A percentile compares a stretch with the other conserved stretches of the same genome.
phyloP scores from a whole-genome alignment of 2,888 invertebrate genomes.

The Sympetrum striolatum region DNA sequence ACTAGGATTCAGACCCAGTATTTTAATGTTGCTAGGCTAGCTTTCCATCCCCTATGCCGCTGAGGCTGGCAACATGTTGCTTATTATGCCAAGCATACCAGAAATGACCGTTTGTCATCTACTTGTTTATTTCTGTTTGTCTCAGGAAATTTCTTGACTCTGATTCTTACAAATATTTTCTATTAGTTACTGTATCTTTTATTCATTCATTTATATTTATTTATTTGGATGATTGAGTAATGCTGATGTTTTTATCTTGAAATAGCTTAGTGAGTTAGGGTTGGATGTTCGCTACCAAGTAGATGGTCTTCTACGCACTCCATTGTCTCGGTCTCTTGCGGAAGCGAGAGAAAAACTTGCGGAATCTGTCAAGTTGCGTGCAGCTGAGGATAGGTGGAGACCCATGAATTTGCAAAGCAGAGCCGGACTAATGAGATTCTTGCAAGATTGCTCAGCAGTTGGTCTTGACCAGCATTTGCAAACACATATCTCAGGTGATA shows the following conservation, averaged over 20 bases:
- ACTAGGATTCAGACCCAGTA: no score
- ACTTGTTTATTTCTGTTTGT: no score
- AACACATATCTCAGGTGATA: constrained; percentile 26
- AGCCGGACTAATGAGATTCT: constrained; percentile 71
- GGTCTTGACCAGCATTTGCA: constrained; percentile 47
- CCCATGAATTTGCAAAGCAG: constrained; percentile 81
- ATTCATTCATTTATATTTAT: no score
- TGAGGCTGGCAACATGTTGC: no score
- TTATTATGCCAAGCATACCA: no score
- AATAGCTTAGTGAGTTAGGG: constrained; percentile 69
- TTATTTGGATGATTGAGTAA: constrained; percentile 64
- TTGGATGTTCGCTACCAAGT: constrained; percentile 92
- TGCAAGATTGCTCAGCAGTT: constrained; percentile 71
- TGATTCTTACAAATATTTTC: no score
- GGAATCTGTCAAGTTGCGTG: constrained; percentile 79
- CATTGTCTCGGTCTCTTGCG: constrained; percentile 76
- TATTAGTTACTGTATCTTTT: no score
- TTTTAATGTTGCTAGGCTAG: no score
- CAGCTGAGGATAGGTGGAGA: constrained; percentile 85
- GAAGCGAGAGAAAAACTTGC: constrained; percentile 82
- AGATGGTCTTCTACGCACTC: constrained; percentile 81
- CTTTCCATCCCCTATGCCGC: no score
- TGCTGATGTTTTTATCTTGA: constrained; percentile 28
- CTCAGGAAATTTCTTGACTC: no score
- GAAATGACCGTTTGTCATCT: no score